Conservation (phyloP, 2,888 invertebrate species). For the Boloria euphrosyne region DNA sequence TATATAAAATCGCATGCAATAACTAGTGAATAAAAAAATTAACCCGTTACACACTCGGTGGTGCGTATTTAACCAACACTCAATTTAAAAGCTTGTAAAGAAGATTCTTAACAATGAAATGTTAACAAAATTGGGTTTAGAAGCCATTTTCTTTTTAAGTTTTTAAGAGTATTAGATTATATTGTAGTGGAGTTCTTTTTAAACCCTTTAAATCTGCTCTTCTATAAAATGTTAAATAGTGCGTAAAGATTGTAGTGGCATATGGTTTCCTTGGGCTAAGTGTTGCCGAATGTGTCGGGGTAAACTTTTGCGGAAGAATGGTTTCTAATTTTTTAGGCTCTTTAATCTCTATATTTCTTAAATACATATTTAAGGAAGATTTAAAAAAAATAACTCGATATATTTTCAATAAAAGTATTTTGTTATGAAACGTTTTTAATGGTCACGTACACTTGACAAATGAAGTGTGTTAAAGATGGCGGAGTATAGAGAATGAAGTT, state of each 20-base stretch:
- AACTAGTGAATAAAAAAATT: background rate
- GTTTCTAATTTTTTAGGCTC: background rate
- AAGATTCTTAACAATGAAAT: constrained; percentile 17
- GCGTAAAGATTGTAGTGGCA: constrained; percentile 58
- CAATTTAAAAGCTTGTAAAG: constrained; percentile 12
- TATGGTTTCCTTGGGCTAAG: constrained; percentile 50
- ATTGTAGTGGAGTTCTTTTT: constrained; percentile 13
- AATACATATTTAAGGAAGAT: too few species aligned
- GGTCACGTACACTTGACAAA: too few species aligned
- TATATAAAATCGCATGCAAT: background rate
- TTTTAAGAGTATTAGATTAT: constrained; percentile 17
- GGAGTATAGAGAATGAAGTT: too few species aligned
- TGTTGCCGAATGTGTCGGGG: constrained; percentile 41
- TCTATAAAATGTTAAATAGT: constrained; percentile 50
- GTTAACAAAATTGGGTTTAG: constrained; percentile 6
- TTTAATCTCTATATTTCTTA: too few species aligned
- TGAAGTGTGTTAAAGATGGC: too few species aligned
- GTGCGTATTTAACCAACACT: constrained; percentile 19
- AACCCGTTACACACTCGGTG: constrained; percentile 19
- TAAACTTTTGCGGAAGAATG: constrained; percentile 36
- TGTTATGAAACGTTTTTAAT: too few species aligned
- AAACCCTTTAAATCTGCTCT: constrained; percentile 22
- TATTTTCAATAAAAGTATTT: too few species aligned
- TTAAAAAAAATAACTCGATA: too few species aligned
- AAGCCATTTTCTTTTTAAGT: constrained; percentile 5